Conservation (phyloP, 1,140 invertebrate species). For the Drosophila pachea region DNA sequence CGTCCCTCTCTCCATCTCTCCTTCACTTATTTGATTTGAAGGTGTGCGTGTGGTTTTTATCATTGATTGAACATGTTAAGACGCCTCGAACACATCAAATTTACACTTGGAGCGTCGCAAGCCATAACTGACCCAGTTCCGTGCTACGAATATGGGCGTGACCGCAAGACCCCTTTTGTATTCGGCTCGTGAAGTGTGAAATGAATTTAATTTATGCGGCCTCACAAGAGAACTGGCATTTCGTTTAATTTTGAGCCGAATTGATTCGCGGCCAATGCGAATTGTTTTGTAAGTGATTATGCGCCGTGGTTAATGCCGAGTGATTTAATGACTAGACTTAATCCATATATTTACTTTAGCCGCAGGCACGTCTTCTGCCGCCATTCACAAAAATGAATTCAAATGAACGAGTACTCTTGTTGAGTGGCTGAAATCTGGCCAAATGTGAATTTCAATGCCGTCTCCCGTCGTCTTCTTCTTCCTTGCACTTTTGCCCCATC, state of each 20-base stretch:
- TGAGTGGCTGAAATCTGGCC: neutral
- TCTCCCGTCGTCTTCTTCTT: constrained; percentile 1
- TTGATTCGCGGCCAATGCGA: neutral
- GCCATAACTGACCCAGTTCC: constrained; percentile 42
- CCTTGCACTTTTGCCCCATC: constrained; percentile 8
- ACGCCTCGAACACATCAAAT: constrained; percentile 62
- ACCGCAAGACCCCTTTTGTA: neutral
- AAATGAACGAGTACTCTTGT: neutral
- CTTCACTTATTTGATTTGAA: constrained; percentile 9
- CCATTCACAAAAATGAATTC: neutral
- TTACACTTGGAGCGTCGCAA: constrained; percentile 67
- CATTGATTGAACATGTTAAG: constrained; percentile 65
- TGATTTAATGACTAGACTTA: too few relatives aligned
- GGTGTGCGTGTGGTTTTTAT: constrained; percentile 61
- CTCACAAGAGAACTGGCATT: constrained; percentile 10
- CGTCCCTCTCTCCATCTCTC: neutral
- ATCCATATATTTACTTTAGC: too few relatives aligned
- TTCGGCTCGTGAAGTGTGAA: constrained; percentile 53
- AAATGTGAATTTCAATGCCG: neutral
- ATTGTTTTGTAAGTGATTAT: too few relatives aligned
- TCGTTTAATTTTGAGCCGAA: neutral
- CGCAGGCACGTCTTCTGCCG: too few relatives aligned
- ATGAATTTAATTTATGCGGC: constrained; percentile 34
- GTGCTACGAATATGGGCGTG: constrained; percentile 7
- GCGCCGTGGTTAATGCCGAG: too few relatives aligned